phyloP scores from a whole-genome alignment of 2,888 invertebrate species.

The Gordius sp. region DNA sequence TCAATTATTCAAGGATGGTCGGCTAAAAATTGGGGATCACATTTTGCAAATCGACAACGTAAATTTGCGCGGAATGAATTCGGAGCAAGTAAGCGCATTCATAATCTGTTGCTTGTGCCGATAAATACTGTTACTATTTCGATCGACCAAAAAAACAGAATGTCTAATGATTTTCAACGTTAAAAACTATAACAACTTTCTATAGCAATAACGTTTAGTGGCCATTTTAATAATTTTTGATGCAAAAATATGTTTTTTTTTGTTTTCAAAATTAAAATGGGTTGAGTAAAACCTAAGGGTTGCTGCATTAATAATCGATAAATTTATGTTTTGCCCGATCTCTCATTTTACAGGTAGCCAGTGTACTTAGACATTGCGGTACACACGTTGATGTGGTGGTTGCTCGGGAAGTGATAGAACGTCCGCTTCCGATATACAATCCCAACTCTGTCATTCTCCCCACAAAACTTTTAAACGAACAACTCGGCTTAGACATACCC shows the following conservation, averaged over 20 bases:
- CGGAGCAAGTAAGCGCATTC: slow-evolving; percentile 39
- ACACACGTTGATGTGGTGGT: slow-evolving; percentile 76
- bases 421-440: not conserved
- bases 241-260: no score
- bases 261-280: no score
- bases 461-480: slow-evolving; percentile 12
- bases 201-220: no score
- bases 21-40: slow-evolving; percentile 85
- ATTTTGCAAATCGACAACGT: slow-evolving; percentile 46
- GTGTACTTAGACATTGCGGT: slow-evolving; percentile 73
- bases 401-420: slow-evolving; percentile 37
- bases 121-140: no score
- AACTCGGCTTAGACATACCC: slow-evolving; percentile 4
- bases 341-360: slow-evolving; percentile 48
- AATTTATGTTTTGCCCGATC: no score
- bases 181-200: no score
- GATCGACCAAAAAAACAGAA: no score
- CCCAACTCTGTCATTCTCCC: not conserved
- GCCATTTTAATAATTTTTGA: no score
- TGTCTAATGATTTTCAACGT: no score
- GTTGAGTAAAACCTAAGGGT: no score
- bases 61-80: slow-evolving; percentile 75
- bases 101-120: no score
- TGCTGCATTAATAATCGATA: no score
- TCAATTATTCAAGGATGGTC: slow-evolving; percentile 46